These are phyloP conservation scores for Maccullochella peelii DNA, from an alignment of 2,113 vertebrate species.

Conservation along the genomic window DNA sequence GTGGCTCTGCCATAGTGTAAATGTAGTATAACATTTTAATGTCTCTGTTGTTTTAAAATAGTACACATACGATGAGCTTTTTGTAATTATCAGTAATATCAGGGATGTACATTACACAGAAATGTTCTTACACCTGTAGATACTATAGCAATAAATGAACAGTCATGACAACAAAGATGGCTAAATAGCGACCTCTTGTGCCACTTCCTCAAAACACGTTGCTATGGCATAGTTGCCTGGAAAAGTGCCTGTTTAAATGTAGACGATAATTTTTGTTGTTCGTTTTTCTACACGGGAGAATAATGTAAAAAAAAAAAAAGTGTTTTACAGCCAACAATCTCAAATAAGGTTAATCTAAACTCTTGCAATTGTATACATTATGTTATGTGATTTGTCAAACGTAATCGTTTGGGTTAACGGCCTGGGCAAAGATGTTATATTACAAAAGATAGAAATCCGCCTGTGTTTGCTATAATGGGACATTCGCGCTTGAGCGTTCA, in stretches of 20 bases:
- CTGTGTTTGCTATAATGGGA: background rate
- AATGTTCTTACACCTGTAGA: background rate
- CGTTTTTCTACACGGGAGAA: background rate
- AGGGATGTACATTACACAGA: background rate
- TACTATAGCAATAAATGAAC: rapidly evolving
- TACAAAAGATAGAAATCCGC: slow-evolving; percentile 42
- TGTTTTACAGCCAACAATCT: rapidly evolving
- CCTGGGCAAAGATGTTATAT: slow-evolving; percentile 48
- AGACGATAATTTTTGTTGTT: background rate
- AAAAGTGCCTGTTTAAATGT: slow-evolving; percentile 55
- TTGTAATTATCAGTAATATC: background rate
- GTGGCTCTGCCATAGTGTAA: background rate
- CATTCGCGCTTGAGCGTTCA: background rate
- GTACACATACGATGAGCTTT: background rate
- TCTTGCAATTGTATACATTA: background rate
- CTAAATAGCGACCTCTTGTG: slow-evolving; percentile 64
- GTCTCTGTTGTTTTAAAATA: background rate
- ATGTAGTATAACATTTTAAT: background rate
- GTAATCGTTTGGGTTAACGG: slow-evolving; percentile 8
- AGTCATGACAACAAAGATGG: background rate
- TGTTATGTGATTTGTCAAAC: background rate
- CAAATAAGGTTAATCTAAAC: rapidly evolving
- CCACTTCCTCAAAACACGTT: background rate
- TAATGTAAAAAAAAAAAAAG: too few species aligned
- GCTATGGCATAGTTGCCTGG: slow-evolving; percentile 24